Conservation (phyloP, 2,113 vertebrate genomes). For the Centropus bengalensis region DNA sequence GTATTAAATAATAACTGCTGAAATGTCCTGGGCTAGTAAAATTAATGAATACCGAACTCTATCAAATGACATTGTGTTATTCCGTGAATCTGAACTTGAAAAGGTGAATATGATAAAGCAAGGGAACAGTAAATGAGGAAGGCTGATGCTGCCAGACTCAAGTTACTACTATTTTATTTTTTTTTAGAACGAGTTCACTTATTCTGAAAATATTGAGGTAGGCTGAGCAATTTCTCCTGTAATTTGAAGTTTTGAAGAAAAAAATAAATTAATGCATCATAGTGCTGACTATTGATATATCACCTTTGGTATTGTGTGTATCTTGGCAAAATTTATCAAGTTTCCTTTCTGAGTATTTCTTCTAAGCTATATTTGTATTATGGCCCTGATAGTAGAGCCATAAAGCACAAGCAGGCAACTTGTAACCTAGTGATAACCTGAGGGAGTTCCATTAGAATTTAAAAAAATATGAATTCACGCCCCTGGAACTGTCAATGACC, state of each 20-base stretch:
- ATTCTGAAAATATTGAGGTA: not conserved
- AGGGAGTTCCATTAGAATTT: not conserved
- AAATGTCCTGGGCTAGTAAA: not conserved
- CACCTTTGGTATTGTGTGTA: not conserved
- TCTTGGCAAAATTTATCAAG: not conserved
- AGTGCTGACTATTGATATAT: not conserved
- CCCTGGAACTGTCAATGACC: not conserved
- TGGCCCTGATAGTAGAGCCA: not conserved
- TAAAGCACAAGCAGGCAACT: not conserved
- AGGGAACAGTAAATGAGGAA: not conserved
- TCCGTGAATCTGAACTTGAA: not conserved
- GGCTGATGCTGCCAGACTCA: not conserved
- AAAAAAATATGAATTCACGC: not conserved
- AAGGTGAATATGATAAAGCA: not conserved
- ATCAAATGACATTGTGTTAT: not conserved
- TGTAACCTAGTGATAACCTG: not conserved
- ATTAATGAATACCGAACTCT: not conserved
- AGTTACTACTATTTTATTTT: not conserved
- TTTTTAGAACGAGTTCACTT: not conserved
- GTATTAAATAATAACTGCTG: not conserved
- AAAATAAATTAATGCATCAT: not conserved
- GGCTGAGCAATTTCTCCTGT: not conserved
- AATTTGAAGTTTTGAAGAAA: not conserved
- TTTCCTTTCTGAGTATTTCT: not conserved
- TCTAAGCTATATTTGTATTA: not conserved